Base-by-base conservation (phyloP, 1,140 invertebrate species). In the Bombus haemorrhoidalis region DNA sequence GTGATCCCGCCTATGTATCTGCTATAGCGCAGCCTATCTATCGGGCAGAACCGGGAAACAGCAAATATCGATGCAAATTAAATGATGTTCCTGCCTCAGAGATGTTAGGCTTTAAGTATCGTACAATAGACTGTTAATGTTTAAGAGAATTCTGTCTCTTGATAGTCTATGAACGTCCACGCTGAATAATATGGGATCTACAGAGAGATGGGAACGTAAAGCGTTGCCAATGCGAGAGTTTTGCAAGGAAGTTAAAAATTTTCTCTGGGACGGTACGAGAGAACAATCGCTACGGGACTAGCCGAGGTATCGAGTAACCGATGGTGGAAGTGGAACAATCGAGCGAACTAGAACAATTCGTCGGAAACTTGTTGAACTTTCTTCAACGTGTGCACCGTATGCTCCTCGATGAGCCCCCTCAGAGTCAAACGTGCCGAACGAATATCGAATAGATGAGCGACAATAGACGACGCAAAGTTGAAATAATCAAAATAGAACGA, bases 291-390 rank as follows among this genome's bases (percentile, higher is more conserved):
- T 4, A 12, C 6, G 9, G 47, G 1, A 13, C 32, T n/a, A 4
- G 18, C 43, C 53, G 73, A 62, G 66, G 76, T 22, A 77, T 86
- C 75, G 79, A 75, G 68, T 68, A 64, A 62, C 25, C 66, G 68
- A 82, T 89, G 62, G 43, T 62, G 37, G 69, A 80, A 41, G 28
- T 59, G 18, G 53, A 62, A 89, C 87, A 75, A 89, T 86, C 53
- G 74, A 59, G 68, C 62, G 34, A 85, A 78, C 83, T 81, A 41
- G 57, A 87, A 88, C 87, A 85, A 88, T 89, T 85, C 87, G 77
- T 89, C 66, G 87, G 86, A 82, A 86, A 89, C 87, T 89, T 89
- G 87, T 83, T 86, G 75, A 89, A 89, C 87, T 89, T 89, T 89
- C 88, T 86, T 89, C 84, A 74, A 66, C 72, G 59, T 37, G 78